A percentile compares a stretch with the other conserved stretches of the same genome.
phyloP scores from a whole-genome alignment of 1,140 invertebrate species.

The Charaxes varanes region DNA sequence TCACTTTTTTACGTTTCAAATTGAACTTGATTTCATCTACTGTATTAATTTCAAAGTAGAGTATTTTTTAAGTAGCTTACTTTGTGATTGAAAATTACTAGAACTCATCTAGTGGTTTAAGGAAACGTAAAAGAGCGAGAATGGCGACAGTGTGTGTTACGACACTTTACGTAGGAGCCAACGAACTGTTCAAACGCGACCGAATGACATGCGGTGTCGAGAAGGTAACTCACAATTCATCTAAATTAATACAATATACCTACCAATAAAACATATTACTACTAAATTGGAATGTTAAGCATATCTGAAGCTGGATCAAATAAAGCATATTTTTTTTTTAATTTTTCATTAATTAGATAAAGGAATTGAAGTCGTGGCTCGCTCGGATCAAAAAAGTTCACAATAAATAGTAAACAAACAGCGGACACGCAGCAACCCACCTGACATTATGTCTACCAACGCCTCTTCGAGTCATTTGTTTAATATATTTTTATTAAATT shows the following conservation, averaged over 20 bases:
- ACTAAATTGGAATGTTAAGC: conserved; percentile 63
- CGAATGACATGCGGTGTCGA: conserved; percentile 9
- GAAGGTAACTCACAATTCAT: conserved; percentile 60
- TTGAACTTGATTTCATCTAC: too few species aligned
- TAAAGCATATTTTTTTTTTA: conserved; percentile 48
- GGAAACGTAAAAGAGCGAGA: too few species aligned
- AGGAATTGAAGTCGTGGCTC: conserved; percentile 31
- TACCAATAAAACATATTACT: conserved; percentile 61
- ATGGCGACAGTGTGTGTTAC: too few species aligned
- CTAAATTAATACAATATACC: conserved; percentile 59
- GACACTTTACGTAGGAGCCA: too few species aligned
- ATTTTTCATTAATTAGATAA: conserved; percentile 37
- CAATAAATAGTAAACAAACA: conserved; percentile 69
- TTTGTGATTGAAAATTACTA: too few species aligned
- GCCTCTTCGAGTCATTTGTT: conserved; percentile 60
- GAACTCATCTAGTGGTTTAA: too few species aligned
- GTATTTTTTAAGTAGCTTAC: too few species aligned
- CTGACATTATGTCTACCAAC: conserved; percentile 38
- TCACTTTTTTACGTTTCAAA: too few species aligned
- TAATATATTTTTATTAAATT: conserved; percentile 73
- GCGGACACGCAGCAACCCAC: conserved; percentile 22
- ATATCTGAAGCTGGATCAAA: conserved; percentile 54
- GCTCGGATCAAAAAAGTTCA: conserved; percentile 52
- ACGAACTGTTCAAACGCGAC: too few species aligned
- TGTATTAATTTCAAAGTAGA: too few species aligned